Evolutionary conservation across 2,797 vertebrate species (phyloP).

Genomic region (Labeo calbasu): DNA sequence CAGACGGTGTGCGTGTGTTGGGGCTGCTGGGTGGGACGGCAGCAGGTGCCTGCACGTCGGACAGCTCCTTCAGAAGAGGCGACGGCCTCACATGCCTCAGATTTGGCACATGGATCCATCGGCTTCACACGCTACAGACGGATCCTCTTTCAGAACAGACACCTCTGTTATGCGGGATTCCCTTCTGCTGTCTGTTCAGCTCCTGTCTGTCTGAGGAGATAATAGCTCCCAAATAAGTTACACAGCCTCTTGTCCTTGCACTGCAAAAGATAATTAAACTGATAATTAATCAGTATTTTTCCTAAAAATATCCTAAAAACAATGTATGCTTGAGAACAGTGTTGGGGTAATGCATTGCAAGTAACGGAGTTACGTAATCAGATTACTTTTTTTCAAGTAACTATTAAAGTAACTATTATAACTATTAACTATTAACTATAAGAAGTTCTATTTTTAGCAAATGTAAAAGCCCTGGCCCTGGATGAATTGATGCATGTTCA

Average conservation of each 20-base stretch:
- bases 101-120: constrained; percentile 57
- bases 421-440: too few relatives aligned
- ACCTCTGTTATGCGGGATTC: constrained; percentile 45
- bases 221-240: constrained; percentile 41
- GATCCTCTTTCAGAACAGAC: constrained; percentile 57
- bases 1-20: constrained; percentile 41
- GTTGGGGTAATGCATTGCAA: too few relatives aligned
- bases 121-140: constrained; percentile 59
- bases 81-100: constrained; percentile 57
- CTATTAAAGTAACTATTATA: too few relatives aligned
- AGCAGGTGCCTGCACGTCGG: constrained; percentile 62
- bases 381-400: too few relatives aligned
- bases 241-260: constrained; percentile 35
- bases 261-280: not conserved
- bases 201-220: constrained; percentile 41
- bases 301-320: not conserved
- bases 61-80: constrained; percentile 41
- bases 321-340: not conserved
- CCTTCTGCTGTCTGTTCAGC: constrained; percentile 36
- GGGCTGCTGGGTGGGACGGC: constrained; percentile 48
- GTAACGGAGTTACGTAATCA: too few relatives aligned
- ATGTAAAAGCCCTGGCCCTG: too few relatives aligned
- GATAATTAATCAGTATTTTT: too few relatives aligned
- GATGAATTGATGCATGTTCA: too few relatives aligned
- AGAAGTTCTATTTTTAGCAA: too few relatives aligned